Evolutionary conservation across 2,888 invertebrate species (phyloP).

Genomic region (Pedicia rivosa): DNA sequence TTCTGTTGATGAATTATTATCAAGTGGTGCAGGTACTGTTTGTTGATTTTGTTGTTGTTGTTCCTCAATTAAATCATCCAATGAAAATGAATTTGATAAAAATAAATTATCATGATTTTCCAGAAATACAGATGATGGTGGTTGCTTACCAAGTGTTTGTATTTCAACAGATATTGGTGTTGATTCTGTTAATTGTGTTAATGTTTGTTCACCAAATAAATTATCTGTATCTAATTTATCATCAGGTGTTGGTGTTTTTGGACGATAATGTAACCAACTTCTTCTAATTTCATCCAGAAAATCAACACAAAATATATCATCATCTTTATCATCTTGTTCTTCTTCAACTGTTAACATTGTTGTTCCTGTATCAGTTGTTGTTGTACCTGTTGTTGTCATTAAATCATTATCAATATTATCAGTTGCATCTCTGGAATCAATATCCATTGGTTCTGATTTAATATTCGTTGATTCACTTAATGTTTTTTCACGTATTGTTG

Average conservation of each 20-base stretch:
- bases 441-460: constrained; percentile 5
- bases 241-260: constrained; percentile 22
- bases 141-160: constrained; percentile 16
- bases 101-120: constrained; percentile 17
- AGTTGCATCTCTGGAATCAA: constrained; percentile 3
- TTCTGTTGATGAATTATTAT: constrained; percentile 20
- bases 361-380: not conserved
- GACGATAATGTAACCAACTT: constrained; percentile 31
- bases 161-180: constrained; percentile 26
- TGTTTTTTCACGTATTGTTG: too few species aligned
- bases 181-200: constrained; percentile 16
- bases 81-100: constrained; percentile 23
- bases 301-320: constrained; percentile 13
- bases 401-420: not conserved
- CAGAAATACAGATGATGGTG: constrained; percentile 11
- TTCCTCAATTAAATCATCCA: constrained; percentile 21
- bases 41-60: not conserved
- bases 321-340: constrained; percentile 6
- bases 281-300: constrained; percentile 25
- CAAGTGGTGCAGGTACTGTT: not conserved
- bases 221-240: not conserved
- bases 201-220: not conserved
- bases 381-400: not conserved
- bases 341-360: not conserved
- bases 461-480: too few species aligned